Evolutionary conservation across 2,888 invertebrate species (phyloP).

Genomic region (Macrophya alboannulata): DNA sequence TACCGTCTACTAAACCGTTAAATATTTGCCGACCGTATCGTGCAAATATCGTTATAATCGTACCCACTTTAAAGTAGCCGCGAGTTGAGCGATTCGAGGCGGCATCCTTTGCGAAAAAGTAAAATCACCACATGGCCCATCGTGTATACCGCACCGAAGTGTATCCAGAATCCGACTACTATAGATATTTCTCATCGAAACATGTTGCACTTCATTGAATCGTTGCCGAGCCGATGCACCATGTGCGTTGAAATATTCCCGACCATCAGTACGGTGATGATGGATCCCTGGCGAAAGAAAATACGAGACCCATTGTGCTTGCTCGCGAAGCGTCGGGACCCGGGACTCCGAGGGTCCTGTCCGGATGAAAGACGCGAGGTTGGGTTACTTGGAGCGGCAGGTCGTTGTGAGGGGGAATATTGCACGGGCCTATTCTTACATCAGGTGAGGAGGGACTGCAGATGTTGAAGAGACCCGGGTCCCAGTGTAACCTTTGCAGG

Average conservation of each 20-base stretch:
- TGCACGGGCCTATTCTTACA: conserved; percentile 46
- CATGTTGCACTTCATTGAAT: conserved; percentile 15
- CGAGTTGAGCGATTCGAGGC: neutral
- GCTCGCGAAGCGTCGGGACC: conserved; percentile 35
- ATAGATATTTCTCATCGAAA: conserved; percentile 3
- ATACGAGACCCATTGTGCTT: conserved; percentile 43
- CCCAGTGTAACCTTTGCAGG: neutral
- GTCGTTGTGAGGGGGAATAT: neutral
- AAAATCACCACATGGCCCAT: conserved; percentile 9
- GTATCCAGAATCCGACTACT: neutral
- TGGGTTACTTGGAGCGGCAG: conserved; percentile 38
- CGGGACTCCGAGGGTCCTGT: conserved; percentile 23
- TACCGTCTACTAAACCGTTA: neutral
- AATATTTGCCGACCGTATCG: conserved; percentile 18
- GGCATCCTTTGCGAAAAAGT: conserved; percentile 29
- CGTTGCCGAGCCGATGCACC: conserved; percentile 16
- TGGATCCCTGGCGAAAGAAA: conserved; percentile 47
- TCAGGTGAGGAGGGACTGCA: conserved; percentile 17
- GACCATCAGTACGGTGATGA: neutral
- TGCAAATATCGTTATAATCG: conserved; percentile 31
- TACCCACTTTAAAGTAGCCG: conserved; percentile 33
- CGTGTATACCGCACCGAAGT: neutral
- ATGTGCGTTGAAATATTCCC: conserved; percentile 10
- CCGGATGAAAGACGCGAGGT: conserved; percentile 46
- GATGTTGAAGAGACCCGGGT: conserved; percentile 24